Base-by-base conservation (phyloP, 2,888 invertebrate species). In the Tinea semifulvella region DNA sequence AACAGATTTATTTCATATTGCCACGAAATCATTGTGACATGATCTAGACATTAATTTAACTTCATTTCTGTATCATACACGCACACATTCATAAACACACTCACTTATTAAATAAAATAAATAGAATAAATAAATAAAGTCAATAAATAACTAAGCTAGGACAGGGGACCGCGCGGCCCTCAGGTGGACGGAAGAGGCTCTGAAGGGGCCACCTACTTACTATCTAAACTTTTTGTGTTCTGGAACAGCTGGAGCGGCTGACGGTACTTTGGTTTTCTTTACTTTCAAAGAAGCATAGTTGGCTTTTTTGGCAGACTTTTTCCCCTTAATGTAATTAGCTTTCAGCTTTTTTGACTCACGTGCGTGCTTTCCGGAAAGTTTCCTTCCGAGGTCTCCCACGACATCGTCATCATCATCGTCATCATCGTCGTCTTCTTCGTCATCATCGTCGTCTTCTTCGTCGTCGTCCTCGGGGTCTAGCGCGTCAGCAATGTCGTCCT, bases 291-390 rank as follows among this genome's bases (percentile, higher is more conserved):
- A 67, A 57, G 68, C 61, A 60, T 75, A 68, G 60, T 72, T 76
- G 47, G 72, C 68, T 67, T 79, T 81, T 80, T 81, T 79, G 48
- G 66, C 79, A 51, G 69, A 64, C 62, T 77, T 80, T 77, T 80
- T 81, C 53, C 65, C 61, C 58, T 73, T 67, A 58, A 61, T 61
- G 58, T 61, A 63, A 63, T 65, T 68, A 53, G 72, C 65, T 62
- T 82, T 82, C 68, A 76, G 67, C 67, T 86, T 85, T 87, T 89
- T 91, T 63, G 90, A 92, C 92, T 92, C 91, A 92, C 92, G 92
- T 91, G 92, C 85, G 82, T 77, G 68, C 63, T 79, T 79, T 45
- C 57, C 57, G 52, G 67, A 62, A 61, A 57, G 57, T 47, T 73
- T 74, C 63, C 80, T 77, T 64, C 72, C 75, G 69, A 90, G 85